Evolutionary conservation across 2,888 invertebrate species (phyloP), one percentile per base, ranked within the genome.

Genomic region (Brachycybe producta): DNA sequence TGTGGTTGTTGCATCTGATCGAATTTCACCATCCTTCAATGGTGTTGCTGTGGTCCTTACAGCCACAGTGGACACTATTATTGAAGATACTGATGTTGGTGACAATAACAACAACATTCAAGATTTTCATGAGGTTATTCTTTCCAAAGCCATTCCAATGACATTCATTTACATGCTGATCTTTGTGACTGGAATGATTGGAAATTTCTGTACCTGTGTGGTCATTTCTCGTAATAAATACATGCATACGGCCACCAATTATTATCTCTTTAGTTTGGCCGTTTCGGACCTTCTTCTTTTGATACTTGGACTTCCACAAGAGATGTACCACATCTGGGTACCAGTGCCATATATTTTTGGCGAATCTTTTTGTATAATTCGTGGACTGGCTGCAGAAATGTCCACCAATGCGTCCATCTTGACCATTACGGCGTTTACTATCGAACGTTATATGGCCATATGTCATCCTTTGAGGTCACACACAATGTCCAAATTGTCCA

Each of bases 161-260:
- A 81, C 79, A 13, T 62, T 79, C n/a, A 67, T 77, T n/a, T 85
- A 84, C 66, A 67, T 69, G 4, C 51, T 77, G 8, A 83, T 84
- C 58, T 80, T 84, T 63, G 64, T 84, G 34, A 77, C 78, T 2
- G 84, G 84, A 0, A 71, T 84, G 19, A 65, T 84, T n/a, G 84
- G 85, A 1, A 85, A 85, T 63, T 72, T 82, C 41, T 78, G 79
- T 64, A 85, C 84, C 1, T 84, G 84, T 62, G 72, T 84, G 8
- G 84, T 86, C 4, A 84, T 86, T 32, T 75, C 78, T 0, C 71
- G 76, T 44, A 84, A 84, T 62, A 74, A 77, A 50, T 79, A 80
- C 55, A 84, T 85, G 84, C 84, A 84, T 66, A 84, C 84, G 0
- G 81, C 84, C 1, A 85, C 85, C 4, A 85, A 85, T 67, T 84